Evolutionary conservation across 2,888 invertebrate genomes (phyloP), one percentile per base, ranked within the genome.

Genomic region (Torymus tubicola): DNA sequence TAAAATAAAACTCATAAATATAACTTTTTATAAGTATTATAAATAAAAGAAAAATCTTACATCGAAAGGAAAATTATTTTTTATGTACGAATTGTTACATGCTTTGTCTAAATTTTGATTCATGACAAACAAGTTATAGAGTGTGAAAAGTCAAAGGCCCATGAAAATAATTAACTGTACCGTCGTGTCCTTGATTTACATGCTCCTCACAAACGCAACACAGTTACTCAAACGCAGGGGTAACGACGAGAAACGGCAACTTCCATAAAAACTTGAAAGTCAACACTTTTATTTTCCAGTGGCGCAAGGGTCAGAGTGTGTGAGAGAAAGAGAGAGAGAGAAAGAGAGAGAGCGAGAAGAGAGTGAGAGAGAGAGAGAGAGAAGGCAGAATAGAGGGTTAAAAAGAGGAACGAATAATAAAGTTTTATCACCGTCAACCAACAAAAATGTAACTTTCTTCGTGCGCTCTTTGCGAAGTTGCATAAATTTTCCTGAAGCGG

Each of bases 361-460:
- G 16, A 21, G 21, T 53, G 67, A 67, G 18, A 52, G 31, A 65
- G 16, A 64, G 31, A 5, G 14, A 31, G 42, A 42, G 31, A 55
- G 42, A 14, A n/a, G 14, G 63, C 8, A 24, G 57, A 57, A 42
- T 31, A 63, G 42, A 8, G 8, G 42, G 42, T 42, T 42, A 61
- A 52, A 31, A 31, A 58, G 42, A 13, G 58, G 65, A 65, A 52
- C 21, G 71, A 70, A 58, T 71, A 78, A 78, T 78, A 78, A 78
- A 78, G 78, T 78, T 78, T 78, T 78, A 78, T 72, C 72, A 60
- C 52, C 77, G 64, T 65, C 50, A 57, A 78, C 53, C 52, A 67
- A 72, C 53, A 67, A 78, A 72, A 78, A 58, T 65, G 71, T 67
- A 78, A 73, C 42, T 72, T 73, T 63, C 68, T 68, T 77, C 57